These are phyloP conservation scores for Cephalopachus bancanus DNA, from an alignment of 2,797 vertebrate genomes.

Conservation along the genomic window DNA sequence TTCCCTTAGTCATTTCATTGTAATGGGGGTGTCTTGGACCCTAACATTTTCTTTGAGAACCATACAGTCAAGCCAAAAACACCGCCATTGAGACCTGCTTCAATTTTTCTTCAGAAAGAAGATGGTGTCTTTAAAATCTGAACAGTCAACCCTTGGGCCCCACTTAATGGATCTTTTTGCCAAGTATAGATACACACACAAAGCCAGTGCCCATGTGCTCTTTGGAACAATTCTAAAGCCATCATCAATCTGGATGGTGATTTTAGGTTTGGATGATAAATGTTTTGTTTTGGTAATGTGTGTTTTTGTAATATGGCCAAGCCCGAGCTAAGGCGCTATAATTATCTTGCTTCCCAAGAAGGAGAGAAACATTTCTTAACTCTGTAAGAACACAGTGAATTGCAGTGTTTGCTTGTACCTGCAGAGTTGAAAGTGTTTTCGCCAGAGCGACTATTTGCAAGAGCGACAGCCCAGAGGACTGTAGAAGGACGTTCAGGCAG, in stretches of 20 bases:
- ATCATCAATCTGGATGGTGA: background rate
- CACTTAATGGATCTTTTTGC: background rate
- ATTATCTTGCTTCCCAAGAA: constrained; percentile 37
- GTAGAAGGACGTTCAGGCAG: background rate
- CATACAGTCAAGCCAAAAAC: background rate
- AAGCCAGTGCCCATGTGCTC: background rate
- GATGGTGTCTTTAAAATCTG: background rate
- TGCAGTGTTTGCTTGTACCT: constrained; percentile 18
- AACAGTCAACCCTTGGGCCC: background rate
- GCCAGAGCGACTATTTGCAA: background rate
- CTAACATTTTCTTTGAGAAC: background rate
- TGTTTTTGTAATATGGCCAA: background rate
- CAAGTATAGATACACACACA: background rate
- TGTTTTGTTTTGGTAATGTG: background rate
- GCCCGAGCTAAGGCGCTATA: background rate
- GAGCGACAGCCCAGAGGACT: background rate
- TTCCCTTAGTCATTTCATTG: background rate
- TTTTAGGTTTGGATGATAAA: background rate
- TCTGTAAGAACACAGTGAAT: background rate
- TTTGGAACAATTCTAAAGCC: background rate
- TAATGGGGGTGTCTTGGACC: background rate
- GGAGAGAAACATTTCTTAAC: constrained; percentile 7
- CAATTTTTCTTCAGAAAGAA: constrained; percentile 7
- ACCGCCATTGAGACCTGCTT: background rate
- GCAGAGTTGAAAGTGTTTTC: background rate